A percentile compares a stretch with the other conserved stretches of the same genome.
Conservation (phyloP, 2,797 vertebrate species). For the Sebastiscus tertius region DNA sequence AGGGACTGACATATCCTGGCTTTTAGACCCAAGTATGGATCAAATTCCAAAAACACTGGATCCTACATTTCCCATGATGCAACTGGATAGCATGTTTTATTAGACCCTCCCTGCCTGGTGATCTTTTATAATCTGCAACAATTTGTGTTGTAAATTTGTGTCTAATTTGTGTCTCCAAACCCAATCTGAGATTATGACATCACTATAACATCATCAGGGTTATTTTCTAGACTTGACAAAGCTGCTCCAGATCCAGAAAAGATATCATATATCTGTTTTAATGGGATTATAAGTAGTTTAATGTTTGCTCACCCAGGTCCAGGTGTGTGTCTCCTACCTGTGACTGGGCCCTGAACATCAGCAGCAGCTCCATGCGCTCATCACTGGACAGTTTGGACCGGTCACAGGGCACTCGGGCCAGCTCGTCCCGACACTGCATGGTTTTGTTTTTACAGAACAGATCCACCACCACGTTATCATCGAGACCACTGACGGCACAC, state of each 20-base stretch:
- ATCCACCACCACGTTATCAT: slow-evolving; percentile 78
- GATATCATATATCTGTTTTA: background rate
- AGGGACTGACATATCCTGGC: too few species aligned
- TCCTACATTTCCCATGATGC: background rate
- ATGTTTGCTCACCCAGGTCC: background rate
- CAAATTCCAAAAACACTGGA: too few species aligned
- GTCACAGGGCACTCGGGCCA: slow-evolving; percentile 86
- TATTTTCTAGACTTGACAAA: background rate
- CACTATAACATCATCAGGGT: background rate
- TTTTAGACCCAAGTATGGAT: too few species aligned
- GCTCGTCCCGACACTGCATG: slow-evolving; percentile 80
- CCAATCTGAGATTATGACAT: background rate
- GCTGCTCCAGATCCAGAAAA: background rate
- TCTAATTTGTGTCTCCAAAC: background rate
- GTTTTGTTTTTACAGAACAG: slow-evolving; percentile 88
- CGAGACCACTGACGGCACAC: slow-evolving; percentile 91
- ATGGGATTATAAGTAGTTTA: background rate
- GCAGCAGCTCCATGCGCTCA: slow-evolving; percentile 85
- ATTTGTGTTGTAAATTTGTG: background rate
- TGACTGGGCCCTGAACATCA: slow-evolving; percentile 91
- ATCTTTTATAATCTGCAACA: background rate
- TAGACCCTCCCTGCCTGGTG: background rate
- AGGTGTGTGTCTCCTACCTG: slow-evolving; percentile 84
- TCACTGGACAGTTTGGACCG: slow-evolving; percentile 79
- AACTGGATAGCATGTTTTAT: background rate